Evolutionary conservation across 2,797 vertebrate genomes (phyloP).

Genomic region (Tangara arthus): DNA sequence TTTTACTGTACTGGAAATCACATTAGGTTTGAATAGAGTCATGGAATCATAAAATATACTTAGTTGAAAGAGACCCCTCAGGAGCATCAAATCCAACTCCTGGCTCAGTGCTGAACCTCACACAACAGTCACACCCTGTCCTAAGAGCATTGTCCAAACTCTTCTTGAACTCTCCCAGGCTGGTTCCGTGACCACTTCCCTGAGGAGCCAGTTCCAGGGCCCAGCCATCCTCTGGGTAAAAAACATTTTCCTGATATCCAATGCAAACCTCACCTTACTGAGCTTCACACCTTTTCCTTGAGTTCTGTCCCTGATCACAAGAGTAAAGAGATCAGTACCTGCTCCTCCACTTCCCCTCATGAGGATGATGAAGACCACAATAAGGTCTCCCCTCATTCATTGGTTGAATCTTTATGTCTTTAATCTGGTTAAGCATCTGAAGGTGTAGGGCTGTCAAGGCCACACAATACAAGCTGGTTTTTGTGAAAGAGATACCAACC

Average conservation of each 20-base stretch:
- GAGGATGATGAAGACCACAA: background rate
- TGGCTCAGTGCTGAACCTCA: background rate
- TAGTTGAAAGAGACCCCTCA: background rate
- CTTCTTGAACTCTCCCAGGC: background rate
- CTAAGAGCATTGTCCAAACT: background rate
- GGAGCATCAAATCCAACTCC: background rate
- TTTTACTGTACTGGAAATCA: background rate
- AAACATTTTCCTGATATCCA: background rate
- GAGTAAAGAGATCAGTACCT: background rate
- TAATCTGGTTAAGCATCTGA: background rate
- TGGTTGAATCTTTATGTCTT: background rate
- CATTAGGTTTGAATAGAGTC: background rate
- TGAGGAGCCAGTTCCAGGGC: background rate
- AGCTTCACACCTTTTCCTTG: background rate
- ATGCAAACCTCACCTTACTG: background rate
- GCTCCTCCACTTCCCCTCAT: accelerated
- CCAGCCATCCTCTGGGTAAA: background rate
- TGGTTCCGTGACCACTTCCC: background rate
- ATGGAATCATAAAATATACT: background rate
- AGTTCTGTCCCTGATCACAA: background rate
- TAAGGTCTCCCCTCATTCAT: background rate
- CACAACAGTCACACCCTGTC: background rate
- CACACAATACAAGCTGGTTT: background rate
- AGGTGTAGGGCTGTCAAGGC: background rate
- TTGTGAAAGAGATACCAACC: background rate